Base-by-base conservation (phyloP, 2,888 invertebrate genomes). In the Glyphotaelius pellucidus region DNA sequence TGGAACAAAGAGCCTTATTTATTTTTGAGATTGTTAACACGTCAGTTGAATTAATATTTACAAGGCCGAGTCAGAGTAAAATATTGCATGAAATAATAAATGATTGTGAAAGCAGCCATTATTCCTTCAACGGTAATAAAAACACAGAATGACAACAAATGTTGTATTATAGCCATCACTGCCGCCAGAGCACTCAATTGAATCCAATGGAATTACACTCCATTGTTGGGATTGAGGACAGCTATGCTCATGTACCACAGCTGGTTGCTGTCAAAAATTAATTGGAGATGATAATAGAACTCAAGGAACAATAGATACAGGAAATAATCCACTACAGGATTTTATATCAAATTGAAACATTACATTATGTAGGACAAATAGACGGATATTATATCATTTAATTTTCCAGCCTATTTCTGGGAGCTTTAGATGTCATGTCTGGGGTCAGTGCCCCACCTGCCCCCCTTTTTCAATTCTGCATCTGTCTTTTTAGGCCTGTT, bases 221-320 rank as follows among this genome's bases (percentile, higher is more conserved):
- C 35, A 32, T 84, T 84, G 84, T 84, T 38, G n/a, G 84, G 84
- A 84, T 84, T 84, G 84, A 38, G 84, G 84, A 84, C 84, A 84
- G 84, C 38, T 25, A 67, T 38, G 38, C 84, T 35, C 84, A 19
- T 25, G 25, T 38, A 2, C 32, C 38, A 11, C 11, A 1, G 38
- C 38, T 38, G 38, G 32, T 15, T 84, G 31, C 84, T 84, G 84
- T 84, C 84, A 84, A 38, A 32, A 25, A 84, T 84, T 38, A 84
- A 84, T 84, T 84, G 84, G 38, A 84, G 84, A 84, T 38, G 84
- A 84, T 35, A 38, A 25, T 35, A 38, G 25, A 84, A 38, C 25
- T 35, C n/a, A 38, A 35, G 35, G 25, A 35, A 35, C 32, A 32
- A 84, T 35, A 19, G 3, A 84, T 19, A 35, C 84, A 84, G 84